These are phyloP conservation scores for Galeopsomyia nigrocyanea DNA, from an alignment of 2,888 invertebrate genomes.

Conservation along the genomic window DNA sequence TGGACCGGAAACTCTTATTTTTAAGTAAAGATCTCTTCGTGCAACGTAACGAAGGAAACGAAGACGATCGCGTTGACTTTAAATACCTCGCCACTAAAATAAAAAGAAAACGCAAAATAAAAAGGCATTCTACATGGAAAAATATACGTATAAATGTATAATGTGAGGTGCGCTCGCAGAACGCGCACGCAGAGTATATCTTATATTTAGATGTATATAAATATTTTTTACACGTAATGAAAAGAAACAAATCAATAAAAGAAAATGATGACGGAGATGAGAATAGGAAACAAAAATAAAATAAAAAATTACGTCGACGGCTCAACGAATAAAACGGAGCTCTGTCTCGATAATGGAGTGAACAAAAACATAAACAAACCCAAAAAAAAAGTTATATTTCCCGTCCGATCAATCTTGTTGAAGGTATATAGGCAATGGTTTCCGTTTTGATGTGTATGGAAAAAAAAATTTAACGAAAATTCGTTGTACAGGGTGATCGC, in stretches of 20 bases:
- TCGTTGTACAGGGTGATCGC: conserved; percentile 15
- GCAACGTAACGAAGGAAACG: conserved; percentile 6
- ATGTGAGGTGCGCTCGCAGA: conserved; percentile 31
- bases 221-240: conserved; percentile 48
- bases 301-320: conserved; percentile 8
- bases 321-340: conserved; percentile 18
- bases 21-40: conserved; percentile 15
- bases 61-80: conserved; percentile 34
- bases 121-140: conserved; percentile 31
- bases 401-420: conserved; percentile 47
- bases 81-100: conserved; percentile 37
- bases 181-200: conserved; percentile 37
- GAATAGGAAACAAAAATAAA: neutral
- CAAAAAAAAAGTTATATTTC: conserved; percentile 41
- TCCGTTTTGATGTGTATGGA: conserved; percentile 22
- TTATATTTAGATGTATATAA: conserved; percentile 49
- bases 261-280: conserved; percentile 16
- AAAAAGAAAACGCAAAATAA: conserved; percentile 1
- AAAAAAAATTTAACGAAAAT: conserved; percentile 14
- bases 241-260: conserved; percentile 9
- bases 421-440: conserved; percentile 29
- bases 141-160: conserved; percentile 46
- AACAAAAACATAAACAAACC: neutral
- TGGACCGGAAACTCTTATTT: conserved; percentile 7
- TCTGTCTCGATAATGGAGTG: conserved; percentile 25